Evolutionary conservation across 2,113 vertebrate species (phyloP), one percentile per base, ranked within the genome.

Genomic region (Percina caprodes): DNA sequence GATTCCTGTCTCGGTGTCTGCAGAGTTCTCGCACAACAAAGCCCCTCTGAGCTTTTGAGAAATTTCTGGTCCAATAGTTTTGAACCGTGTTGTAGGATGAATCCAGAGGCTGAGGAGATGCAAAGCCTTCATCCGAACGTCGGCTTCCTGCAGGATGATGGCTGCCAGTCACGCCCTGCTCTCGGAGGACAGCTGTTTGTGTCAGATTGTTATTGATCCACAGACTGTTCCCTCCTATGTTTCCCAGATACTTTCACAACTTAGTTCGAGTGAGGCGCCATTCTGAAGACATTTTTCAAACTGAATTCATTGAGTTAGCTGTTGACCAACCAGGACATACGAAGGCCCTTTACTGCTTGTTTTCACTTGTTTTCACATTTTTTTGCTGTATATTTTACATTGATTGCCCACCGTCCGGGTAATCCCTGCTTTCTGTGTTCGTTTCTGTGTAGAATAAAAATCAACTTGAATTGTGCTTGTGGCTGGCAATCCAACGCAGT

Each of bases 1-100:
- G 88, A 86, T 82, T 90, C 66, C 77, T 84, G 85, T 86, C 79
- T 77, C 3, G 35, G 71, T 52, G 39, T 39, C 52, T 21, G 75
- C 24, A 69, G 51, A 39, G 35, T 62, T 69, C 79, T 82, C 21
- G 23, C 74, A 30, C 42, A 65, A 60, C 68, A 59, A 76, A 86
- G 71, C 65, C 49, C 78, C 61, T 73, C 68, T 16, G 84, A 79
- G 86, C 80, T 42, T 71, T 65, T 39, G 21, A 52, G 23, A 80
- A 65, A 80, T 80, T 69, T 49, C 70, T 58, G 84, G 54, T 85
- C 77, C 74, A 72, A 24, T 24, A 48, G 77, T 72, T 87, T 18
- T 73, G 63, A 65, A 61, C 79, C 19, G 58, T 51, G 74, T 63
- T 42, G 82, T 23, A 21, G 58, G 82, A 83, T 73, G 71, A 72